Evolutionary conservation across 2,888 invertebrate genomes (phyloP), one percentile per base, ranked within the genome.

Genomic region (Folsomia manolachei): DNA sequence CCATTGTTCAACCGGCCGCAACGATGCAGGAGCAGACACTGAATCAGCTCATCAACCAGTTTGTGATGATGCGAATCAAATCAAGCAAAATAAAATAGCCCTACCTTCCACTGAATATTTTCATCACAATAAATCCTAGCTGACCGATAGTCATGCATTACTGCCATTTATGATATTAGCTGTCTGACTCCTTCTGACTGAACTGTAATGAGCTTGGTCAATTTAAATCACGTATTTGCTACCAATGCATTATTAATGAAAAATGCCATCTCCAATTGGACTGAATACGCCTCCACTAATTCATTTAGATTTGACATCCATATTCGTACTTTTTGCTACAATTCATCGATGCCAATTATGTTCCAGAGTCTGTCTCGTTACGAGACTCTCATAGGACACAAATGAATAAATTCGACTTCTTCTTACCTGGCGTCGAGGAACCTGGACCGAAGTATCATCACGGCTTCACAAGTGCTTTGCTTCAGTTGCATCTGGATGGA

Each of bases 401-500:
- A n/a, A n/a, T n/a, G n/a, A n/a, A n/a, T n/a, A n/a, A n/a, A n/a
- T n/a, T n/a, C n/a, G n/a, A n/a, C n/a, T n/a, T 65, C 60, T 25
- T 62, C 80, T 81, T 82, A 89, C 89, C 90, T 88, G 73, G 90
- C 90, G 82, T 90, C 90, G 71, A 90, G 86, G 84, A 90, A 90
- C 82, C 89, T 85, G 78, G 95, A 95, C 83, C 96, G 89, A 78
- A 99, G 88, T 81, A 99, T 98, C 99, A 99, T 99, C 81, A 99
- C 98, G 63, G 98, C 98, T 85, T 99, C 99, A 84, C 99, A 99
- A 61, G 98, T 99, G 82, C 96, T 96, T 87, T 99, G 99, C 85
- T 99, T 99, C 82, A 99, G 87, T 87, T 99, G 99, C 94, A 95
- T 94, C 86, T 95, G 95, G 84, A 95, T 96, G 81, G 95, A 95